Base-by-base conservation (phyloP, 2,888 invertebrate genomes). In the Drosophila rubida region DNA sequence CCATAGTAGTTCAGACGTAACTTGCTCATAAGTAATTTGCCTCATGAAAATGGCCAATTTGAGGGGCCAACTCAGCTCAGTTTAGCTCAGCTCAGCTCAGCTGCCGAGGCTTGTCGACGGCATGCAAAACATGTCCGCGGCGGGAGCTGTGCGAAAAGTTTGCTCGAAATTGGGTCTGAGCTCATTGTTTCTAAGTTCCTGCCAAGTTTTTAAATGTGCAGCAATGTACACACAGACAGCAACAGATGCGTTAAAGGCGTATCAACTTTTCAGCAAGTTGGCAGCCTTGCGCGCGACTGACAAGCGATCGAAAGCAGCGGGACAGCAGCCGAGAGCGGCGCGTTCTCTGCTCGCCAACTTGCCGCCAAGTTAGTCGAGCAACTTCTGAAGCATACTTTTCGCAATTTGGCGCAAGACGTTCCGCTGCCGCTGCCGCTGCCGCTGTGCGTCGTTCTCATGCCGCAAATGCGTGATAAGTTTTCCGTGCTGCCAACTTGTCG, bases 41-140 rank as follows among this genome's bases (percentile, higher is more conserved):
- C 57, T 74, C 68, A 80, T 80, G 66, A 75, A 82, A 73, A 85
- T 82, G 76, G 73, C 66, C 80, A 79, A 80, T 80, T 85, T 86
- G 70, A 42, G 55, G 54, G 54, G 44, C 61, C 59, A 63, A 62
- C 48, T n/a, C n/a, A n/a, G n/a, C n/a, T n/a, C n/a, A n/a, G n/a
- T n/a, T n/a, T n/a, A n/a, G n/a, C n/a, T n/a, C n/a, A n/a, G n/a
- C n/a, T n/a, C n/a, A n/a, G n/a, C n/a, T n/a, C n/a, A n/a, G n/a
- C n/a, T n/a, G n/a, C n/a, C n/a, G n/a, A n/a, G n/a, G n/a, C n/a
- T n/a, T n/a, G n/a, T n/a, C n/a, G n/a, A n/a, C n/a, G n/a, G n/a
- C n/a, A n/a, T 42, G 22, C 30, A 53, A 42, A 64, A 60, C 60
- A 65, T 71, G 23, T 2, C 14, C 64, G 13, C n/a, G 22, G 14